Base-by-base conservation (phyloP, 2,113 vertebrate species). In the Megaleporinus macrocephalus region DNA sequence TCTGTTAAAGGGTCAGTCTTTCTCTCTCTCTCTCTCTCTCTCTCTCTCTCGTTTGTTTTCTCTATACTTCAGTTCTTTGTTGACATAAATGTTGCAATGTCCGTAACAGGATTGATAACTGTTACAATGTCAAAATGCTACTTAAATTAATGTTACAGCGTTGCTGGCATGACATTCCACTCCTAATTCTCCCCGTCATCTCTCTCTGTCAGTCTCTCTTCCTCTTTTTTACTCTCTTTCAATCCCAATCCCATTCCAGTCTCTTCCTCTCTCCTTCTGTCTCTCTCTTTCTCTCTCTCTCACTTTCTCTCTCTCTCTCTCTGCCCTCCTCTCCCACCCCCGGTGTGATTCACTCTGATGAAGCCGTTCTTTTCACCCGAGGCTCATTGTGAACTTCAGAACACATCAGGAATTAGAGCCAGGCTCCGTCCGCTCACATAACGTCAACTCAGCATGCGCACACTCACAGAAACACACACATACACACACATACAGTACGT, bases 361-460 rank as follows among this genome's bases (percentile, higher is more conserved):
- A 78, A 51, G 63, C 53, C 47, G 57, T 59, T 69, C 84, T 88
- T 88, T 91, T 91, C 87, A 94, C 93, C 89, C 84, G 88, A 91
- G 91, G 93, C 92, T 93, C 91, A 90, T 92, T 91, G 91, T 92
- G 93, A 94, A 93, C 93, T 92, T 94, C 93, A 93, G 89, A 91
- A 93, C 90, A 87, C 90, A 93, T 94, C 89, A 91, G 91, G 90
- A 89, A 88, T 93, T 92, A 94, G 90, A 91, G 87, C 84, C 89
- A 89, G 87, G 86, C 84, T 78, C 92, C 88, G 91, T 95, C 94
- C 89, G 85, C 79, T 92, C 88, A 73, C 82, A 92, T 94, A 90
- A 92, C 77, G 87, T 94, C 93, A 92, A 78, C 81, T 77, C 80
- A 63, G 26, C 33, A 87, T 41, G 80, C 71, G 84, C 76, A 82